A percentile compares a stretch with the other conserved stretches of the same genome.
Evolutionary conservation across 2,113 vertebrate species (phyloP).

Genomic region (Chaetorhynchus papuensis): DNA sequence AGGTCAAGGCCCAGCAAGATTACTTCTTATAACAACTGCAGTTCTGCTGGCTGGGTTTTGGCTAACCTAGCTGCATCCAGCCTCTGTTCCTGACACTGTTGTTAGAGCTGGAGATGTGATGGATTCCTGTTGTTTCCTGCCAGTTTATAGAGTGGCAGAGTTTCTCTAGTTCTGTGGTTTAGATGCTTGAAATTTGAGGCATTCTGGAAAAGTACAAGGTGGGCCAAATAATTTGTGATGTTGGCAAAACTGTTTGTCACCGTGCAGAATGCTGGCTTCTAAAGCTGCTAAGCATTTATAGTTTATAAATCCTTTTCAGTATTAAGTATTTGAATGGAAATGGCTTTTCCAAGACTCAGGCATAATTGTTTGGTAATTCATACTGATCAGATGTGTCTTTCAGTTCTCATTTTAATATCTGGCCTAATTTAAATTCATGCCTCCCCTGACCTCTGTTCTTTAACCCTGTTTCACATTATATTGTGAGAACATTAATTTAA

Average conservation of each 20-base stretch:
- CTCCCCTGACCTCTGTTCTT: not conserved
- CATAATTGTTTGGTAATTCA: not conserved
- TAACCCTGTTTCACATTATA: rapidly evolving
- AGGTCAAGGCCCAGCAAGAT: not conserved
- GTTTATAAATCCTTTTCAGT: not conserved
- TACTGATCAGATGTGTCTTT: not conserved
- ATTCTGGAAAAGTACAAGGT: not conserved
- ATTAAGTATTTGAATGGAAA: not conserved
- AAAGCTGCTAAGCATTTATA: not conserved
- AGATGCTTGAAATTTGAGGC: not conserved
- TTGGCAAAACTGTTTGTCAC: not conserved
- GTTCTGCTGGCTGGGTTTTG: not conserved
- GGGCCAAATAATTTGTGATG: not conserved
- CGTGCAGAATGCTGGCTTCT: rapidly evolving
- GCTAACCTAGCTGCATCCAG: not conserved
- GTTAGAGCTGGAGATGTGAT: not conserved
- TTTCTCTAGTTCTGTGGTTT: not conserved
- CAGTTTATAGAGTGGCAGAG: not conserved
- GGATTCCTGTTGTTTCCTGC: not conserved
- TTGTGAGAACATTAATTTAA: not conserved
- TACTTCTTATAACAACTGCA: not conserved
- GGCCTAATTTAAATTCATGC: not conserved
- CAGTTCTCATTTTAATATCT: not conserved
- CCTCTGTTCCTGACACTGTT: not conserved
- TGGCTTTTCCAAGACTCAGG: not conserved